Percentiles rank a stretch among this genome's conserved stretches.
phyloP scores from a whole-genome alignment of 2,113 vertebrate genomes.

The Chaetura pelagica region DNA sequence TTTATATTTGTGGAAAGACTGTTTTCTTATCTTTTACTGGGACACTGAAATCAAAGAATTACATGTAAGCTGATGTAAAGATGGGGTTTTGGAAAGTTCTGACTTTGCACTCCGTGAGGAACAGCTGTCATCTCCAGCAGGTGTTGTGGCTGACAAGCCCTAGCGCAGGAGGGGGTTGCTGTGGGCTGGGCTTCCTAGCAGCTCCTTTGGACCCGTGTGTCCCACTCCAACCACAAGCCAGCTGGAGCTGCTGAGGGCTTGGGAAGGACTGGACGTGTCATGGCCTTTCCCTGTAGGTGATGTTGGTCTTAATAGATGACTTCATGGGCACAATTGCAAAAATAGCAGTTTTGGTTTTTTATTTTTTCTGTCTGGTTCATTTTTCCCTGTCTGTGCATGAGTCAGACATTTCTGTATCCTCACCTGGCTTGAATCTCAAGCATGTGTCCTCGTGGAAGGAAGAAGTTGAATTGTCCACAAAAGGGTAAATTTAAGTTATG shows the following conservation, averaged over 20 bases:
- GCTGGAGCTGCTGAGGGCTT: conserved; percentile 47
- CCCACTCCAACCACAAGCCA: conserved; percentile 15
- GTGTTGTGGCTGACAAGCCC: conserved; percentile 37
- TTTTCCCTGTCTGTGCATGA: conserved; percentile 57
- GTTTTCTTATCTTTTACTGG: conserved; percentile 78
- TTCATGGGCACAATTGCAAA: conserved; percentile 48
- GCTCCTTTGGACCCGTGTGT: conserved; percentile 55
- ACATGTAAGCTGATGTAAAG: conserved; percentile 68
- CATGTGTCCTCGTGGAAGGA: conserved; percentile 16
- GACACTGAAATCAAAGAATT: conserved; percentile 74
- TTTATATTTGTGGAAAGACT: conserved; percentile 83
- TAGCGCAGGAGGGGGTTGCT: conserved; percentile 44
- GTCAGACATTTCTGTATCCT: conserved; percentile 52
- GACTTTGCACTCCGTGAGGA: conserved; percentile 77
- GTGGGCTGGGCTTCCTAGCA: conserved; percentile 58
- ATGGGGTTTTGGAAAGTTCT: conserved; percentile 64
- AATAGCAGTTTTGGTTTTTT: background rate
- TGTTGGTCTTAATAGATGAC: conserved; percentile 29
- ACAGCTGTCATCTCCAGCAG: conserved; percentile 64
- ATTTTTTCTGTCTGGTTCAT: conserved; percentile 14
- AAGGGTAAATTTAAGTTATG: conserved; percentile 49
- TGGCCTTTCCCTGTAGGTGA: background rate
- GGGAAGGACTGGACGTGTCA: conserved; percentile 50
- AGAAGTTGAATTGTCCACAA: conserved; percentile 52
- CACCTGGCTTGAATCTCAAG: conserved; percentile 65